Percentiles rank a stretch among this genome's conserved stretches.
phyloP scores from a whole-genome alignment of 2,888 invertebrate genomes.

The Orthosia gracilis region DNA sequence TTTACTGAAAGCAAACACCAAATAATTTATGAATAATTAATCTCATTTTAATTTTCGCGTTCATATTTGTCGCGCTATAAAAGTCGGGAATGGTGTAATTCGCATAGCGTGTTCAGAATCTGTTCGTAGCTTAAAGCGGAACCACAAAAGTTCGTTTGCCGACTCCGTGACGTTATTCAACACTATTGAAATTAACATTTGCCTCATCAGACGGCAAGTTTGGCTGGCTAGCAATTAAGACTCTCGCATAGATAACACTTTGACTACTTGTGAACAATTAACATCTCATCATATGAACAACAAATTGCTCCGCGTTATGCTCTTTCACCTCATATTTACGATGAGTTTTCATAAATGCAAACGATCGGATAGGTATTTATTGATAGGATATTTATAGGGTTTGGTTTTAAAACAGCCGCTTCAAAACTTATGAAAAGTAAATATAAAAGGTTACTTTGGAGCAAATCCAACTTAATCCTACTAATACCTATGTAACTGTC shows the following conservation, averaged over 20 bases:
- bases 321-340: conserved; percentile 31
- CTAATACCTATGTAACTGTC: neutral
- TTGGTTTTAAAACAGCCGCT: neutral
- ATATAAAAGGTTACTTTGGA: neutral
- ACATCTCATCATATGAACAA: conserved; percentile 68
- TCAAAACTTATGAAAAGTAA: neutral
- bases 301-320: conserved; percentile 50
- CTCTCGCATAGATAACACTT: conserved; percentile 70
- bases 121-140: conserved; percentile 26
- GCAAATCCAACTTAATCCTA: neutral
- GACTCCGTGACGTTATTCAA: conserved; percentile 40
- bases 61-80: conserved; percentile 32
- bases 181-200: conserved; percentile 67
- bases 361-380: conserved; percentile 1
- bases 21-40: conserved; percentile 51
- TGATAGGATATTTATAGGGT: neutral
- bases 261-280: conserved; percentile 76
- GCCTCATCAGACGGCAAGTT: conserved; percentile 61
- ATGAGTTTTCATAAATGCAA: conserved; percentile 25
- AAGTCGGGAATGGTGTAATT: conserved; percentile 16
- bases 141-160: conserved; percentile 39
- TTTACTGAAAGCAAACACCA: conserved; percentile 38
- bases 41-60: conserved; percentile 10
- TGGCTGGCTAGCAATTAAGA: conserved; percentile 63
- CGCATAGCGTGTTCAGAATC: conserved; percentile 32